A percentile compares a stretch with the other conserved stretches of the same genome.
These are phyloP conservation scores for Dorcus parallelipipedus DNA, from an alignment of 2,888 invertebrate genomes.

Conservation along the genomic window DNA sequence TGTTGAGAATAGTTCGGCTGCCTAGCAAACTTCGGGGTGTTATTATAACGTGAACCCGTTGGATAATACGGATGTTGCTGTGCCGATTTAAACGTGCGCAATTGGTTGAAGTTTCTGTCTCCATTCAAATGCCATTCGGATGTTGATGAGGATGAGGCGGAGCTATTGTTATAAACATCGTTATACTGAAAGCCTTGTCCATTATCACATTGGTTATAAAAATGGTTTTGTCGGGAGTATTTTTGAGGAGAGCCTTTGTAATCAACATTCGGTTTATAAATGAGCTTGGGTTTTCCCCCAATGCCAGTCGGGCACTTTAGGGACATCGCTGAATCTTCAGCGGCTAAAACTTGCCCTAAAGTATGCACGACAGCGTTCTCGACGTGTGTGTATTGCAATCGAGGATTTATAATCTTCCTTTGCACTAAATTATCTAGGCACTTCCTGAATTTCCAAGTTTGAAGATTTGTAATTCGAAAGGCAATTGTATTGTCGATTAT, in stretches of 20 bases:
- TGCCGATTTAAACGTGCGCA: background rate
- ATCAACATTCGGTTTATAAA: conserved; percentile 30
- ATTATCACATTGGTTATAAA: too few species aligned
- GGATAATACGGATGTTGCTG: background rate
- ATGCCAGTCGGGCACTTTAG: conserved; percentile 70
- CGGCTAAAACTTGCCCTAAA: conserved; percentile 63
- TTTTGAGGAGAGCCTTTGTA: too few species aligned
- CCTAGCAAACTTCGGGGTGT: background rate
- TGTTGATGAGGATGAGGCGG: too few species aligned
- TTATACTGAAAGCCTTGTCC: too few species aligned
- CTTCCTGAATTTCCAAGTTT: conserved; percentile 28
- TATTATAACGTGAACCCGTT: background rate
- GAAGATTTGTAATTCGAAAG: conserved; percentile 30
- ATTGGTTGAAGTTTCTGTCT: too few species aligned
- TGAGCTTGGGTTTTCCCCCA: conserved; percentile 70
- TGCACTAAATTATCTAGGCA: conserved; percentile 31
- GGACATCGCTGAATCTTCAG: conserved; percentile 68
- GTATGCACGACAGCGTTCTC: conserved; percentile 69
- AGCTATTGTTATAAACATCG: too few species aligned
- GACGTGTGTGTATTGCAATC: conserved; percentile 54
- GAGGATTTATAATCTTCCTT: conserved; percentile 58
- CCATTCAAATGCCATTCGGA: too few species aligned
- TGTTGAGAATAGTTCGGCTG: background rate
- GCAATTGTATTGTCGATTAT: conserved; percentile 39
- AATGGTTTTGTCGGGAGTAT: background rate